These are phyloP conservation scores for Eristalinus sepulchralis DNA, from an alignment of 2,888 invertebrate genomes.

Conservation along the genomic window DNA sequence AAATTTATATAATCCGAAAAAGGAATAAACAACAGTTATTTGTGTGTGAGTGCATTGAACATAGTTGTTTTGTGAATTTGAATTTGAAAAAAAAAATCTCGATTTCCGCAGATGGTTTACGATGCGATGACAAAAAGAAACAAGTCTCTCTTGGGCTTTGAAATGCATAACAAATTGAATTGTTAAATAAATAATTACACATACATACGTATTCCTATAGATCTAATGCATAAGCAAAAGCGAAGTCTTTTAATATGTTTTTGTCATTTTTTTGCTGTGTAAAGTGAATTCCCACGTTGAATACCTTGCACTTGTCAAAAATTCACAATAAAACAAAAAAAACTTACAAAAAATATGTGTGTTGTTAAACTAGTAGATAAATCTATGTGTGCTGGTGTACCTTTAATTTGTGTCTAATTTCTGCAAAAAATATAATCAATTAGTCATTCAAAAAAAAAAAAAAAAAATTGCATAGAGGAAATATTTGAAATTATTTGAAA, in stretches of 20 bases:
- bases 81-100: neutral
- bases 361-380: conserved; percentile 45
- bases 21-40: neutral
- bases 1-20: conserved; percentile 21
- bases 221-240: neutral
- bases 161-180: neutral
- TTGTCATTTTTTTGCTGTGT: neutral
- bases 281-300: neutral
- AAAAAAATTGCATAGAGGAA: no score
- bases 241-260: neutral
- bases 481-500: neutral
- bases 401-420: conserved; percentile 45
- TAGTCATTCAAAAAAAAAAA: conserved; percentile 7
- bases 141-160: neutral
- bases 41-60: conserved; percentile 9
- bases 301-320: conserved; percentile 21
- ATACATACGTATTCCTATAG: neutral
- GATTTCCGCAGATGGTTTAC: neutral
- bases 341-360: conserved; percentile 33
- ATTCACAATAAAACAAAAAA: conserved; percentile 14
- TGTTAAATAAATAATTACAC: neutral
- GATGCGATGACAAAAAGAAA: neutral
- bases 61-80: conserved; percentile 25
- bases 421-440: neutral
- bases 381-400: conserved; percentile 58